A percentile compares a stretch with the other conserved stretches of the same genome.
Conservation (phyloP, 2,888 invertebrate species). For the Andrena bicolor region DNA sequence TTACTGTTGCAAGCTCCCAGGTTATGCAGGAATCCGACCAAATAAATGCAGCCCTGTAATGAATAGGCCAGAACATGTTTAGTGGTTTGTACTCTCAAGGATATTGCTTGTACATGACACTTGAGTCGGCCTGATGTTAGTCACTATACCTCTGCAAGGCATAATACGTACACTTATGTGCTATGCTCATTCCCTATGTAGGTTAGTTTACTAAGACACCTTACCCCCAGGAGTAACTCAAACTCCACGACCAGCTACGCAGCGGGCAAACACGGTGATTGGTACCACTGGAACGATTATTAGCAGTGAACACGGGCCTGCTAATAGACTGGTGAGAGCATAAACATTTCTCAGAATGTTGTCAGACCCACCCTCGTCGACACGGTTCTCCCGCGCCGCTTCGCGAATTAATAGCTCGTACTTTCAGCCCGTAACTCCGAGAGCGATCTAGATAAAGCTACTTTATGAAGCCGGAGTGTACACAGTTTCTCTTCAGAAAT, state of each 20-base stretch:
- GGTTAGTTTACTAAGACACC: background rate
- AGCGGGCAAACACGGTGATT: slow-evolving; percentile 12
- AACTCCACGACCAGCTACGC: background rate
- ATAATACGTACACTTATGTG: too few relatives aligned
- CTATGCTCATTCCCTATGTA: too few relatives aligned
- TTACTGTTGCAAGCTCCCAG: too few relatives aligned
- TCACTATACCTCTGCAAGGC: too few relatives aligned
- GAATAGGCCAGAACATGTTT: too few relatives aligned
- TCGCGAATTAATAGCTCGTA: slow-evolving; percentile 77
- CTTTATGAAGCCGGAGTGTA: slow-evolving; percentile 71
- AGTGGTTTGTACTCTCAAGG: too few relatives aligned
- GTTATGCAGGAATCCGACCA: too few relatives aligned
- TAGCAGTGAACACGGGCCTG: slow-evolving; percentile 36
- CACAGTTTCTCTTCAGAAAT: slow-evolving; percentile 46
- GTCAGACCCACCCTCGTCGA: slow-evolving; percentile 49
- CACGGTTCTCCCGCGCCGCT: slow-evolving; percentile 48
- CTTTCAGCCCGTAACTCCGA: slow-evolving; percentile 73
- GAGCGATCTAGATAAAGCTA: slow-evolving; percentile 77
- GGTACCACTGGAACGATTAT: slow-evolving; percentile 12
- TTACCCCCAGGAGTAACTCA: background rate
- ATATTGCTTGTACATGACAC: too few relatives aligned
- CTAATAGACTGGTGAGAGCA: slow-evolving; percentile 56
- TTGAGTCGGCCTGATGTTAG: too few relatives aligned
- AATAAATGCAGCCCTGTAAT: too few relatives aligned
- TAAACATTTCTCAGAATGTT: slow-evolving; percentile 61